phyloP scores from a whole-genome alignment of 2,113 vertebrate genomes.

The Grammomys dolichurus region DNA sequence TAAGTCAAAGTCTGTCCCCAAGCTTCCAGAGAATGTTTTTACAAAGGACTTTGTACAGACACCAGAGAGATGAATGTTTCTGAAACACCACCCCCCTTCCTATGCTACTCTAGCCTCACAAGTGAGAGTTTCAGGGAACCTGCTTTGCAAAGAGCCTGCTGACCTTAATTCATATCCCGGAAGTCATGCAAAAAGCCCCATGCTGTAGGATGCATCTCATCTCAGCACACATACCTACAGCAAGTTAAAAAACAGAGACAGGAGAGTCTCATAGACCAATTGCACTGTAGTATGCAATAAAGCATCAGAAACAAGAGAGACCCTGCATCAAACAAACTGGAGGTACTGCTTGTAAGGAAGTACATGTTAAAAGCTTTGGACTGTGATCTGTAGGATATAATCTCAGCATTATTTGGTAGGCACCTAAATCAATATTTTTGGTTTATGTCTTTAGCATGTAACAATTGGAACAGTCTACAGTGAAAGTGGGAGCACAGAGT shows the following conservation, averaged over 20 bases:
- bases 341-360: neutral
- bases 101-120: neutral
- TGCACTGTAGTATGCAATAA: neutral
- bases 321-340: neutral
- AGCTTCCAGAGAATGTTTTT: constrained; percentile 14
- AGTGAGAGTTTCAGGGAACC: neutral
- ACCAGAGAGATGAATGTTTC: constrained; percentile 25
- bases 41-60: neutral
- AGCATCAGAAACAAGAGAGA: constrained; percentile 9
- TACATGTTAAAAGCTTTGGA: neutral
- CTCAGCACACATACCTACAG: neutral
- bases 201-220: neutral
- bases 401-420: constrained; percentile 1
- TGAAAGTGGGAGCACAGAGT: neutral
- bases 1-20: neutral
- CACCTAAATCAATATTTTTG: neutral
- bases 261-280: neutral
- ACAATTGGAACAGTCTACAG: neutral
- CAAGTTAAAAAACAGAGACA: neutral
- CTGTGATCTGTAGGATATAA: neutral
- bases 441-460: neutral
- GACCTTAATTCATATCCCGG: neutral
- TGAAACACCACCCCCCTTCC: neutral
- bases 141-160: neutral
- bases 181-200: neutral